Base-by-base conservation (phyloP, 2,888 invertebrate genomes). In the Lithophane ornitopus region DNA sequence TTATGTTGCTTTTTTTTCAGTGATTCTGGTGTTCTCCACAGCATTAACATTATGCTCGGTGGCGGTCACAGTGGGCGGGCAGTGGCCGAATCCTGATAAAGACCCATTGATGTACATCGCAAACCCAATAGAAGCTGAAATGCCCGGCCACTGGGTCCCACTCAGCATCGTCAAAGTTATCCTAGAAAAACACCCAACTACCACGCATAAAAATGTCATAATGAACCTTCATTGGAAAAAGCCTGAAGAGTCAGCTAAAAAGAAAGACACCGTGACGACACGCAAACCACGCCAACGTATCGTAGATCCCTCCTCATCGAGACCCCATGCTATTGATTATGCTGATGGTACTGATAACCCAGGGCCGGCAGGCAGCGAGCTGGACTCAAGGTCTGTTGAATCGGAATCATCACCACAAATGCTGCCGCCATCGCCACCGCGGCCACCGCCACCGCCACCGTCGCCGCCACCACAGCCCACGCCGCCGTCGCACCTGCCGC, bases 111-210 rank as follows among this genome's bases (percentile, higher is more conserved):
- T 93, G 22, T 94, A 89, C 73, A 91, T 93, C 9, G 89, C 91
- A 0, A 94, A 94, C 65, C 94, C 94, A 16, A 86, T 93, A 2
- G 94, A 94, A 84, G 86, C 94, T 0, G 82, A 90, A 8, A 89
- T 94, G 89, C 94, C 94, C 0, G 90, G 94, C 6, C 94, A 94
- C 76, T 94, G 94, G 94, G 77, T 94, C 3, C 94, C 94, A 2
- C 52, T 87, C 3, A 93, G 92, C 68, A 82, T 94, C 6, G 74
- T 93, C 0, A 93, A 92, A 87, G 28, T 39, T 19, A 84, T 84
- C 7, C 46, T 83, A 34, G 7, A 34, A 67, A 80, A 74, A 46
- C 12, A 12, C 0, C 22, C 6, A 61, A 1, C 2, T 28, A 61
- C 67, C 44, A 54, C 54, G 14, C 4, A 22, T 0, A 3, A 0